Percentiles rank a stretch among this genome's conserved stretches.
Conservation (phyloP, 1,140 invertebrate species). For the Glomeris maerens region DNA sequence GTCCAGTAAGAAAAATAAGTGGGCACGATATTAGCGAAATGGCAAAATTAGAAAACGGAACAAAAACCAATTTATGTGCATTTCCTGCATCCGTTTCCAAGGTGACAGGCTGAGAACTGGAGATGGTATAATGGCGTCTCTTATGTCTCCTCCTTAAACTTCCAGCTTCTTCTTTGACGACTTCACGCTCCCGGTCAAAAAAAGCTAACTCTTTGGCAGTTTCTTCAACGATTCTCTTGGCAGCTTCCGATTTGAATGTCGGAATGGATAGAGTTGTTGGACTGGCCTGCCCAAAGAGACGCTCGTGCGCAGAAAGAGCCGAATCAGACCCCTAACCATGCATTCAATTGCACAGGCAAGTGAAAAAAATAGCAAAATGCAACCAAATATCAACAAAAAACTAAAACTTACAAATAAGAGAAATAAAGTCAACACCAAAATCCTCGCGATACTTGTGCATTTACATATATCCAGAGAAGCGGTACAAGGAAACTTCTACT, state of each 20-base stretch:
- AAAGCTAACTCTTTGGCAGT: constrained; percentile 36
- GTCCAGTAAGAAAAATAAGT: no score
- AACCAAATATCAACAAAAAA: no score
- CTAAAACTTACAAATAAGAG: no score
- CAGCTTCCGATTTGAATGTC: constrained; percentile 69
- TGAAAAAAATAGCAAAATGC: constrained; percentile 5
- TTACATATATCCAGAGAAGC: no score
- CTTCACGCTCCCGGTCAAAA: constrained; percentile 6
- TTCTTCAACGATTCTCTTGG: constrained; percentile 66
- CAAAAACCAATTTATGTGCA: no score
- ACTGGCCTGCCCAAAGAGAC: constrained; percentile 28
- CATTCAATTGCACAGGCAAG: not conserved
- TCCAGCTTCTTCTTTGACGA: constrained; percentile 14
- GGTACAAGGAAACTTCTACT: no score
- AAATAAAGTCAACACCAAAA: no score
- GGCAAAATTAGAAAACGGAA: no score
- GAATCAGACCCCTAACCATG: constrained; percentile 1
- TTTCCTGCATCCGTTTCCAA: constrained; percentile 20
- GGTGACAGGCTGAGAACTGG: constrained; percentile 42
- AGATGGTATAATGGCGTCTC: constrained; percentile 72
- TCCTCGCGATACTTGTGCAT: no score
- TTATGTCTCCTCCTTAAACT: constrained; percentile 38
- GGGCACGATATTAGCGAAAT: no score
- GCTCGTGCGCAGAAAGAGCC: constrained; percentile 28
- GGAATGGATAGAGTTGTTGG: constrained; percentile 36